Conservation (phyloP, 2,797 vertebrate species). For the Cirrhinus mrigala region DNA sequence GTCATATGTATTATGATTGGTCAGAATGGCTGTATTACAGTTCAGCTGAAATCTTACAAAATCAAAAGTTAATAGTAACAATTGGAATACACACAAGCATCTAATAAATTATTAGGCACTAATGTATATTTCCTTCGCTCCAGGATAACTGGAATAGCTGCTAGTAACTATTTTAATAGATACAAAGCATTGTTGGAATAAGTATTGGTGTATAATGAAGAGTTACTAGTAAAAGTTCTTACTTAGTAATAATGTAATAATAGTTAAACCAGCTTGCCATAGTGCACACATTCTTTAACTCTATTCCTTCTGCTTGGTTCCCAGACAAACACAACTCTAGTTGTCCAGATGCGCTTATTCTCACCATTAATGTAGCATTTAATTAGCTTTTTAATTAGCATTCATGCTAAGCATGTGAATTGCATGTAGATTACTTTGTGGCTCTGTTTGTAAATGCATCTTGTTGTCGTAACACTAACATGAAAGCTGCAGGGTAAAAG, state of each 20-base stretch:
- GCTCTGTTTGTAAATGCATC: background rate
- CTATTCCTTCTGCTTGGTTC: slow-evolving; percentile 23
- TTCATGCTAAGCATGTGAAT: background rate
- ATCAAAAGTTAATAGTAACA: background rate
- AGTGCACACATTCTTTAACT: slow-evolving; percentile 19
- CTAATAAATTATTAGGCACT: background rate
- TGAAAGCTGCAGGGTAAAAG: background rate
- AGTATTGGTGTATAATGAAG: background rate
- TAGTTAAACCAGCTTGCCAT: slow-evolving; percentile 4
- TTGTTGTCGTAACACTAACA: slow-evolving; percentile 3
- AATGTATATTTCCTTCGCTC: background rate
- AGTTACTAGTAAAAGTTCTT: background rate
- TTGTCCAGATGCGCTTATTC: slow-evolving; percentile 3
- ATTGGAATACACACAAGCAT: background rate
- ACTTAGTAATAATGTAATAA: background rate
- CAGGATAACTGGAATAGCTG: background rate
- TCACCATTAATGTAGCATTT: background rate
- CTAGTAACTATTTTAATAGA: background rate
- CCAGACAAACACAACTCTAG: slow-evolving; percentile 17
- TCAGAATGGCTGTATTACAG: background rate
- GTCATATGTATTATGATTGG: background rate
- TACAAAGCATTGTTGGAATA: background rate
- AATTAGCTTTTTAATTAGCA: background rate
- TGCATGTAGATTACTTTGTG: background rate
- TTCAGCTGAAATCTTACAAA: background rate